Evolutionary conservation across 1,140 invertebrate genomes (phyloP), one percentile per base, ranked within the genome.

Genomic region (Colletes latitarsis): DNA sequence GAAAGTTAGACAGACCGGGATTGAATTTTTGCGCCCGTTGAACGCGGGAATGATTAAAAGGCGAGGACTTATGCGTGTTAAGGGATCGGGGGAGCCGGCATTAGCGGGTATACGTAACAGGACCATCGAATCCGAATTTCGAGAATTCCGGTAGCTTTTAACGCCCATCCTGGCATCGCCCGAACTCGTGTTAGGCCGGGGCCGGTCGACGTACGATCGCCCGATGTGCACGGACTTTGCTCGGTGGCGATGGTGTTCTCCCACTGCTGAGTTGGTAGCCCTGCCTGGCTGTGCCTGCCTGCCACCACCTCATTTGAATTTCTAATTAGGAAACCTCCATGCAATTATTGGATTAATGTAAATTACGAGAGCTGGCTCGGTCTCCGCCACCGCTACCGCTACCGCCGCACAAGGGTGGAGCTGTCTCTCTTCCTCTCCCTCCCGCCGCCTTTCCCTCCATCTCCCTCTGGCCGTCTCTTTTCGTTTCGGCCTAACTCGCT

Each of bases 281-380:
- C 95, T 88, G 91, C 89, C 90, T 88, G 89, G 90, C 88, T 86
- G 90, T 90, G 92, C 91, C 92, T 93, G 93, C 90, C 93, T 93
- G 92, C 95, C 95, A 95, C 95, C 95, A 96, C 95, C 96, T 97
- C 96, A 97, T 97, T 96, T 97, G 96, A 96, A 96, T 97, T 97
- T 96, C 96, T 97, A 97, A 97, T 96, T 96, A 96, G 96, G 95
- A 96, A 96, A 96, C 96, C 96, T 96, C 96, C 96, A 96, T 96
- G 96, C 96, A 97, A 97, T 97, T 97, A 97, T 97, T 97, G 96
- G 96, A 97, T 97, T 97, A 97, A 97, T 97, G 96, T 96, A 97
- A 97, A 97, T 97, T 96, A 97, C 96, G 95, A 95, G 95, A 95
- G 95, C 95, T 95, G 95, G 94, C 93, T 94, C 94, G 94, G 94